phyloP scores from a whole-genome alignment of 2,113 vertebrate genomes.

The Charina bottae region DNA sequence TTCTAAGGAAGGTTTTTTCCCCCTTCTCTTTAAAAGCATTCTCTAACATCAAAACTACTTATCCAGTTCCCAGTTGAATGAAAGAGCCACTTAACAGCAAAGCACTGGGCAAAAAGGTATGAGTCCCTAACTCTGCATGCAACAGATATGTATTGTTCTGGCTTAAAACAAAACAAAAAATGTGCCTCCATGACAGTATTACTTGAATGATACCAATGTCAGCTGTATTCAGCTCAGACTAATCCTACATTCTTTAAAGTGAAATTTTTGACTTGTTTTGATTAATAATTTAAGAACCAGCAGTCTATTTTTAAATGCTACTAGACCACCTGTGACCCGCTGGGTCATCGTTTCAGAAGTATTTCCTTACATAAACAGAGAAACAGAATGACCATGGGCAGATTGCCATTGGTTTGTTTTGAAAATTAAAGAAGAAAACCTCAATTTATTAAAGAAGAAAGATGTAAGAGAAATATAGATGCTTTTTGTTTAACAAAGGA shows the following conservation, averaged over 20 bases:
- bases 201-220: fast-evolving
- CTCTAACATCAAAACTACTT: not conserved
- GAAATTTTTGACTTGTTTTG: not conserved
- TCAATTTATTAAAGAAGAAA: too few relatives aligned
- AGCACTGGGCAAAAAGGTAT: not conserved
- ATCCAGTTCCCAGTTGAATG: not conserved
- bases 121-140: not conserved
- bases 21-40: not conserved
- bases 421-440: too few relatives aligned
- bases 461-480: too few relatives aligned
- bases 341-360: too few relatives aligned
- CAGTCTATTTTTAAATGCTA: slow-evolving; percentile 31
- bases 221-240: not conserved
- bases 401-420: too few relatives aligned
- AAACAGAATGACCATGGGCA: too few relatives aligned
- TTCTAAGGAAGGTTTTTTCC: not conserved
- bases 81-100: not conserved
- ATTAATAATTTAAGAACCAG: slow-evolving; percentile 21
- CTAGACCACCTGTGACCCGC: not conserved
- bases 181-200: not conserved
- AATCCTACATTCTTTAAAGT: not conserved
- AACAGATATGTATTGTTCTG: not conserved
- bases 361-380: too few relatives aligned
- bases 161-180: not conserved
- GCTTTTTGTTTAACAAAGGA: too few relatives aligned